phyloP scores from a whole-genome alignment of 2,113 vertebrate genomes.

The Cheirogaleus medius region DNA sequence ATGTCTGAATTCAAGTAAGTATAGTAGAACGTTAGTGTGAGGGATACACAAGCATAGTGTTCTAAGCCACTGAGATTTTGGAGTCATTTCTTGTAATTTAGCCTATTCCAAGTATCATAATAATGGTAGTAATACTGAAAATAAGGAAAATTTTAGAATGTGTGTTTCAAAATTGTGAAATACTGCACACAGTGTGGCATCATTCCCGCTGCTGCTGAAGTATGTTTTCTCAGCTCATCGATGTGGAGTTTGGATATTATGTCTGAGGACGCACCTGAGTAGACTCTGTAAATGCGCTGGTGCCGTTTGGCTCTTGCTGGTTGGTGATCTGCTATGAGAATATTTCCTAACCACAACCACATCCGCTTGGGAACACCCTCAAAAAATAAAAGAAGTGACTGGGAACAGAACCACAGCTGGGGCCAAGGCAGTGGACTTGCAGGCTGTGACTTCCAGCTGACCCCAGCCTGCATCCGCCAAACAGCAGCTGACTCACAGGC shows the following conservation, averaged over 20 bases:
- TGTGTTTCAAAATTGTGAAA: neutral
- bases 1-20: neutral
- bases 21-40: neutral
- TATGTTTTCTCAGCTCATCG: accelerated
- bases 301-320: neutral
- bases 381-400: neutral
- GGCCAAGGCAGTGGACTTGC: neutral
- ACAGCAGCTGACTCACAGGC: neutral
- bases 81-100: neutral
- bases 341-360: accelerated
- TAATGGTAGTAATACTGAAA: neutral
- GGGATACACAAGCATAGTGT: neutral
- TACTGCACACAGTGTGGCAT: accelerated
- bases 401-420: neutral
- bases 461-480: no score
- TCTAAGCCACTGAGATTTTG: neutral
- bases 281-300: accelerated
- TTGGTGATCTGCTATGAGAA: neutral
- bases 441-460: neutral
- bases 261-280: neutral
- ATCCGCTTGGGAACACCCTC: accelerated
- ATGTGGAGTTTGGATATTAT: neutral
- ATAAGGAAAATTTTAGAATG: neutral
- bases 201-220: accelerated
- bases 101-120: neutral